Conservation (phyloP, 2,888 invertebrate genomes). For the Morinoia aosen region DNA sequence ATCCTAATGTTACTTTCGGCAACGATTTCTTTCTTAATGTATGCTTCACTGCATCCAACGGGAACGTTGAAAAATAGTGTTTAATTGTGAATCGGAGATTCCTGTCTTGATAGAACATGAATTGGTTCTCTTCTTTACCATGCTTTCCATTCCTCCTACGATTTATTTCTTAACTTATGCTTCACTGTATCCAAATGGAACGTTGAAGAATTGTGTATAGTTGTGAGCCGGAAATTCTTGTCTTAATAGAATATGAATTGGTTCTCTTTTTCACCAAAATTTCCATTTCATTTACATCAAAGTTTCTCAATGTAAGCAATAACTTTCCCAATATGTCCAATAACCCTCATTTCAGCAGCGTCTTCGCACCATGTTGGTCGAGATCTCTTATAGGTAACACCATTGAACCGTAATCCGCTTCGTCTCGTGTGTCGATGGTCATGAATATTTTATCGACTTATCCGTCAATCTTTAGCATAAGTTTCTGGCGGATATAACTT, state of each 20-base stretch:
- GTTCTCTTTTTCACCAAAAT: not conserved
- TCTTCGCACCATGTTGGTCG: not conserved
- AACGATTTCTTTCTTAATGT: not conserved
- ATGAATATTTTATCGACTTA: slow-evolving; percentile 39
- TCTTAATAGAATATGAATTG: not conserved
- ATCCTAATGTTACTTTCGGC: not conserved
- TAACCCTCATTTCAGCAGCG: not conserved
- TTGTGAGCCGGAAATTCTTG: too few species aligned
- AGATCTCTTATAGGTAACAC: not conserved
- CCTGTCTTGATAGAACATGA: not conserved
- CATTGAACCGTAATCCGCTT: not conserved
- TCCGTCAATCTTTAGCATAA: slow-evolving; percentile 5
- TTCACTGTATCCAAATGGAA: not conserved
- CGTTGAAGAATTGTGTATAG: not conserved
- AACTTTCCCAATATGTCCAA: not conserved
- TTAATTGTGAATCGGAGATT: too few species aligned
- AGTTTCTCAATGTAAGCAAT: not conserved
- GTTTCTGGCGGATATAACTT: not conserved
- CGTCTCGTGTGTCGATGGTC: not conserved
- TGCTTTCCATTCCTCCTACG: not conserved
- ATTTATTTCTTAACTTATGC: not conserved
- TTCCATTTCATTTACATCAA: too few species aligned
- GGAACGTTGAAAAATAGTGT: not conserved
- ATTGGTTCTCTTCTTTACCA: not conserved
- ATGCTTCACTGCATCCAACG: not conserved